These are phyloP conservation scores for Pitta sordida DNA, from an alignment of 2,113 vertebrate species.

Conservation along the genomic window DNA sequence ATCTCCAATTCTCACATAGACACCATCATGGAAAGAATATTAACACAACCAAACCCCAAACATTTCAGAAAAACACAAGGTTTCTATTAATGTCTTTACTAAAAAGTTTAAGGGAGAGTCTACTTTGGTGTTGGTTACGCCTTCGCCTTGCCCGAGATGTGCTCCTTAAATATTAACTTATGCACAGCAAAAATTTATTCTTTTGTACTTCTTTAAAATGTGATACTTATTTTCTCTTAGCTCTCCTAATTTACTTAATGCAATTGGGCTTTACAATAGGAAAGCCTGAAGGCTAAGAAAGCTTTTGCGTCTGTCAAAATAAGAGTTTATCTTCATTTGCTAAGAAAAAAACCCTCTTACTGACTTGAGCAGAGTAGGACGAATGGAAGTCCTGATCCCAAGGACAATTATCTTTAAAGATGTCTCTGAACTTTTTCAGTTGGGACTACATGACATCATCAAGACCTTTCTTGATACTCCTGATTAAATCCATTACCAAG, in stretches of 20 bases:
- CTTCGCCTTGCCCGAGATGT: not conserved
- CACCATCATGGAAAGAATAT: slow-evolving; percentile 63
- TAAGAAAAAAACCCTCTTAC: not conserved
- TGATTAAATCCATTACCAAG: not conserved
- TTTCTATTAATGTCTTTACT: slow-evolving; percentile 39
- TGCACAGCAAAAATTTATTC: slow-evolving; percentile 24
- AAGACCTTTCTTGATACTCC: not conserved
- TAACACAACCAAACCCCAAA: slow-evolving; percentile 55
- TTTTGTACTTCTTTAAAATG: slow-evolving; percentile 18
- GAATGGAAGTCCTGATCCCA: not conserved
- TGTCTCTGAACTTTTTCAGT: not conserved
- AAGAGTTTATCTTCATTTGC: not conserved
- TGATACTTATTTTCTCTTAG: slow-evolving; percentile 7
- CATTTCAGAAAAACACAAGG: slow-evolving; percentile 16
- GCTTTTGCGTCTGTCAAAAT: not conserved
- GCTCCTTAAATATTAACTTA: slow-evolving; percentile 33
- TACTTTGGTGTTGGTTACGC: slow-evolving; percentile 27
- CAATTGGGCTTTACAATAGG: not conserved
- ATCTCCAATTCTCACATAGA: slow-evolving; percentile 67
- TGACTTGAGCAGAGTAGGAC: not conserved
- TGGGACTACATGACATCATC: not conserved
- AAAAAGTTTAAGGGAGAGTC: slow-evolving; percentile 27
- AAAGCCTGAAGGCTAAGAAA: slow-evolving; percentile 15
- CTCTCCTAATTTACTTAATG: slow-evolving; percentile 35
- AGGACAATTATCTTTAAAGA: not conserved